Conservation (phyloP, 30 jellyfish, hydroid and myxozoan genomes). For the Haliclystus octoradiatus region DNA sequence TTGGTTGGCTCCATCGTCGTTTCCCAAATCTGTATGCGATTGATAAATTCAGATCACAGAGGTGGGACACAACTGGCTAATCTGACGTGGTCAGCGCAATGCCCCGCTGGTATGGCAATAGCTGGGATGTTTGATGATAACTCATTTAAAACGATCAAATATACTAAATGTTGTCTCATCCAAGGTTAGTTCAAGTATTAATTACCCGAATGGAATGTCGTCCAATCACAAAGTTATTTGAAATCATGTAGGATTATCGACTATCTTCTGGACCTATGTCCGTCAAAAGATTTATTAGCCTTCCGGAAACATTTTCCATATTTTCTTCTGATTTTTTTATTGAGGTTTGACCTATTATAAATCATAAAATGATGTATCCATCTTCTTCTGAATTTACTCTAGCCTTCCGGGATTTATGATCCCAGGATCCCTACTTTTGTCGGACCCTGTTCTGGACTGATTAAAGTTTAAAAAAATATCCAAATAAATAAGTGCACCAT, state of each 20-base stretch:
- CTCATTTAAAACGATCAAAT: constrained; percentile 24
- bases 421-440: too few relatives aligned
- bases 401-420: too few relatives aligned
- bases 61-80: constrained; percentile 21
- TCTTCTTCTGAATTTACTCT: too few relatives aligned
- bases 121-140: constrained; percentile 41
- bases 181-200: constrained; percentile 17
- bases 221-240: neutral
- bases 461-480: too few relatives aligned
- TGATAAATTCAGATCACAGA: constrained; percentile 5
- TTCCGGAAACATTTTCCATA: too few relatives aligned
- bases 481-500: too few relatives aligned
- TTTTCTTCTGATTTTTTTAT: too few relatives aligned
- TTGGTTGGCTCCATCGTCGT: constrained; percentile 34
- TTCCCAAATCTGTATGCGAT: constrained; percentile 16
- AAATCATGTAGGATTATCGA: neutral
- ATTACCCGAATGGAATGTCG: neutral
- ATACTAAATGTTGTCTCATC: constrained; percentile 66
- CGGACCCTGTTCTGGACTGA: too few relatives aligned
- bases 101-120: constrained; percentile 45
- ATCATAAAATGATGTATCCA: too few relatives aligned
- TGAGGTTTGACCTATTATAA: too few relatives aligned
- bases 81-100: constrained; percentile 50
- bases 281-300: too few relatives aligned
- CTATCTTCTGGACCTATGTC: neutral